phyloP scores from a whole-genome alignment of 2,888 invertebrate species.

The Tetragonula carbonaria region DNA sequence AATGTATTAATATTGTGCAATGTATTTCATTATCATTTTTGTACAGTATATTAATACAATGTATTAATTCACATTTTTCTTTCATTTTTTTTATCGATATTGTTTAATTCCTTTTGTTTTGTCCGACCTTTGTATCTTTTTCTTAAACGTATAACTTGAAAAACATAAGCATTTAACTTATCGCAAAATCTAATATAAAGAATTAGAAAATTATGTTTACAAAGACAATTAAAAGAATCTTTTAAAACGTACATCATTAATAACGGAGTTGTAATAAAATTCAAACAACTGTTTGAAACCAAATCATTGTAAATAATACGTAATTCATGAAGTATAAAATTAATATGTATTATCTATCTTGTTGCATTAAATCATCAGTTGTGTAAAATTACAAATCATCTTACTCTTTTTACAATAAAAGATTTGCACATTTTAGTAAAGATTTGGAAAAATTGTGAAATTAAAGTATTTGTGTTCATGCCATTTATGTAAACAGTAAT shows the following conservation, averaged over 20 bases:
- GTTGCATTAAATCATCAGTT: too few relatives aligned
- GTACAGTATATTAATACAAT: conserved; percentile 23
- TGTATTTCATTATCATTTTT: conserved; percentile 14
- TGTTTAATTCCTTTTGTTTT: neutral
- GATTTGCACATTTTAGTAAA: neutral
- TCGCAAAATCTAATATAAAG: neutral
- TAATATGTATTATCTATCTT: neutral
- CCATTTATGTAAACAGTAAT: neutral
- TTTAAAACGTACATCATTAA: neutral
- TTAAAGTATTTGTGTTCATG: neutral
- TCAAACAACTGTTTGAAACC: neutral
- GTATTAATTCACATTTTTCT: conserved; percentile 18
- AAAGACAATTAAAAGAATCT: neutral
- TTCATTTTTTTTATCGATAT: neutral
- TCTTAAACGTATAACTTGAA: neutral
- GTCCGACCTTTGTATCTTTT: too few relatives aligned
- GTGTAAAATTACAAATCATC: neutral
- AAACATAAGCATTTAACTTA: neutral
- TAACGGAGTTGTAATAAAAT: neutral
- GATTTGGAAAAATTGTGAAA: neutral
- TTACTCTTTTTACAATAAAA: neutral
- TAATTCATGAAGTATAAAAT: neutral
- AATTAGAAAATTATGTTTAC: neutral
- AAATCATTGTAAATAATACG: conserved; percentile 2
- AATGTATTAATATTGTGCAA: conserved; percentile 43